Evolutionary conservation across 1,140 invertebrate genomes (phyloP).

Genomic region (Heliconius himera): DNA sequence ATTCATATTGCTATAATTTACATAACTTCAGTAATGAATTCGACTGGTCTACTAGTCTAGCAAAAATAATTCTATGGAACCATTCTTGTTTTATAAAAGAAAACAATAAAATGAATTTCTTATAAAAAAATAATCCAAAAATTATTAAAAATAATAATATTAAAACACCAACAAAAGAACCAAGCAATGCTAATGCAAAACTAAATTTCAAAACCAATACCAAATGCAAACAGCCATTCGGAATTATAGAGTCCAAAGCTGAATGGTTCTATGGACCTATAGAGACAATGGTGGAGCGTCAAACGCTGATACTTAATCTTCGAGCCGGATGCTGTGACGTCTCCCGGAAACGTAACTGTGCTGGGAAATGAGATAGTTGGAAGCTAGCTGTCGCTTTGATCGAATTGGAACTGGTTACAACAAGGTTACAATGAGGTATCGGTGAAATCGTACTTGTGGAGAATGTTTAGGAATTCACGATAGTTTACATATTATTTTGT

Average conservation of each 20-base stretch:
- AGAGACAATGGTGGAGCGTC: constrained; percentile 69
- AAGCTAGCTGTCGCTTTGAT: constrained; percentile 63
- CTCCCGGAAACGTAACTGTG: constrained; percentile 75
- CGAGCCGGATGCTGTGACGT: constrained; percentile 76
- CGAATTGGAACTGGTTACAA: constrained; percentile 59
- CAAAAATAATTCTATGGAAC: no score
- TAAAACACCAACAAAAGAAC: background rate
- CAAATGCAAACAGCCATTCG: background rate
- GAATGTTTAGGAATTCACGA: background rate
- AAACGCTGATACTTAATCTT: constrained; percentile 78
- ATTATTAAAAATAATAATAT: background rate
- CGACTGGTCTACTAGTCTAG: no score
- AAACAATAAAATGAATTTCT: no score
- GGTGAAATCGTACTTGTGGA: background rate
- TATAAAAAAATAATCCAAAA: no score
- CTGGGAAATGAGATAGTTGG: constrained; percentile 80
- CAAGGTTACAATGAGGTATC: constrained; percentile 37
- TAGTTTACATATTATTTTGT: background rate
- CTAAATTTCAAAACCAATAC: background rate
- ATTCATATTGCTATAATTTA: no score
- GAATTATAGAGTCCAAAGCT: constrained; percentile 1
- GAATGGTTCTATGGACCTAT: constrained; percentile 54
- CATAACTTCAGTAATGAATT: no score
- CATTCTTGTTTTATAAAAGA: no score
- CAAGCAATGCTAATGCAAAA: background rate